A percentile compares a stretch with the other conserved stretches of the same genome.
Conservation (phyloP, 2,888 invertebrate genomes). For the Amphipoea lucens region DNA sequence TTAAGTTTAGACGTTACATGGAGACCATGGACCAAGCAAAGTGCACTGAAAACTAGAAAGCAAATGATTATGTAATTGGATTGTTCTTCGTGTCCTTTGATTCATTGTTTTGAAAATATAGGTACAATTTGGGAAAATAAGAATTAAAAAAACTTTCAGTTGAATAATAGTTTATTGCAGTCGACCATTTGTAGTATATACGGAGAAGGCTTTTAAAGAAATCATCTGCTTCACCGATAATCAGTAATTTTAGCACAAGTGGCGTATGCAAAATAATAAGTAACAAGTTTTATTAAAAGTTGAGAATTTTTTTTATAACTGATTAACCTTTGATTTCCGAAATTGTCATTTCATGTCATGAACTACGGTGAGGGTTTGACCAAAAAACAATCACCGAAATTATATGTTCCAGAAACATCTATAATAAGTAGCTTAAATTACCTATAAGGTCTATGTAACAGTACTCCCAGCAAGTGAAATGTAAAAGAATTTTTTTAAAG, state of each 20-base stretch:
- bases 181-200: not conserved
- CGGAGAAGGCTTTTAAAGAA: not conserved
- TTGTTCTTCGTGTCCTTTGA: not conserved
- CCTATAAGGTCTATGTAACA: constrained; percentile 61
- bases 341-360: no score
- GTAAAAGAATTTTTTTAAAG: constrained; percentile 81
- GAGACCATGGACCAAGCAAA: not conserved
- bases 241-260: not conserved
- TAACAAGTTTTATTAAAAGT: not conserved
- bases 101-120: not conserved
- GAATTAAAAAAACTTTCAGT: not conserved
- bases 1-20: constrained; percentile 11
- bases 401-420: not conserved
- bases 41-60: not conserved
- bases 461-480: constrained; percentile 76
- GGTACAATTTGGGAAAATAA: not conserved
- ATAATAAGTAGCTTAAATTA: constrained; percentile 37
- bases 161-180: not conserved
- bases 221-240: not conserved
- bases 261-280: not conserved
- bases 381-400: not conserved
- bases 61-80: not conserved
- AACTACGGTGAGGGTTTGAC: not conserved
- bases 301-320: not conserved
- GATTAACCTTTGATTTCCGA: not conserved